Percentiles rank a stretch among this genome's conserved stretches.
phyloP scores from a whole-genome alignment of 1,140 invertebrate species.

The Drosophila novamexicana region DNA sequence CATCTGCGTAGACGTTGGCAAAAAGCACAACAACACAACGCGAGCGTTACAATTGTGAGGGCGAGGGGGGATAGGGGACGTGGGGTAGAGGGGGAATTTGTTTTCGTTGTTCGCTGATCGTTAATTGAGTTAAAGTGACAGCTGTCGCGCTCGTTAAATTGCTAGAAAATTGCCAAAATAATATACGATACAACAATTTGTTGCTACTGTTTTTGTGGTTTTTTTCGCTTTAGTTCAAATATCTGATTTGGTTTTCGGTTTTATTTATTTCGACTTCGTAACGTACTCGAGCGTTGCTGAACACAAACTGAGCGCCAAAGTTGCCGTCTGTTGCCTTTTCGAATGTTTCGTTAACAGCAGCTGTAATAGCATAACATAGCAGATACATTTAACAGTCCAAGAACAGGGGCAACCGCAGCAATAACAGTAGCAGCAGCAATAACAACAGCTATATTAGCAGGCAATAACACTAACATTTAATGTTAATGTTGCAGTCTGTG shows the following conservation, averaged over 20 bases:
- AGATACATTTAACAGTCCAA: conserved; percentile 15
- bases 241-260: background rate
- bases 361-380: conserved; percentile 2
- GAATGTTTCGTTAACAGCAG: conserved; percentile 21
- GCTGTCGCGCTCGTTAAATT: conserved; percentile 45
- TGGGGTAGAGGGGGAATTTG: background rate
- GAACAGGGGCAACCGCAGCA: background rate
- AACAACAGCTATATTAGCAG: background rate
- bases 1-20: conserved; percentile 51
- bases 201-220: conserved; percentile 11
- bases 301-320: conserved; percentile 59
- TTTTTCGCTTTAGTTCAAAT: conserved; percentile 10
- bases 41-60: conserved; percentile 1
- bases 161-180: conserved; percentile 50
- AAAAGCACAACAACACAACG: conserved; percentile 9
- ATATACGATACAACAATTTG: conserved; percentile 42
- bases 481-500: background rate
- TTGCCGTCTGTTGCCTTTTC: conserved; percentile 57
- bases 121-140: conserved; percentile 80
- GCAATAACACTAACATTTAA: background rate
- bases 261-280: background rate
- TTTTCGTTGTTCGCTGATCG: conserved; percentile 61
- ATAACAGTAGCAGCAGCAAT: background rate
- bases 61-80: too few relatives aligned
- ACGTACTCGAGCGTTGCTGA: conserved; percentile 66